Percentiles rank a stretch among this genome's conserved stretches.
Evolutionary conservation across 2,888 invertebrate species (phyloP).

Genomic region (Brachycybe producta): DNA sequence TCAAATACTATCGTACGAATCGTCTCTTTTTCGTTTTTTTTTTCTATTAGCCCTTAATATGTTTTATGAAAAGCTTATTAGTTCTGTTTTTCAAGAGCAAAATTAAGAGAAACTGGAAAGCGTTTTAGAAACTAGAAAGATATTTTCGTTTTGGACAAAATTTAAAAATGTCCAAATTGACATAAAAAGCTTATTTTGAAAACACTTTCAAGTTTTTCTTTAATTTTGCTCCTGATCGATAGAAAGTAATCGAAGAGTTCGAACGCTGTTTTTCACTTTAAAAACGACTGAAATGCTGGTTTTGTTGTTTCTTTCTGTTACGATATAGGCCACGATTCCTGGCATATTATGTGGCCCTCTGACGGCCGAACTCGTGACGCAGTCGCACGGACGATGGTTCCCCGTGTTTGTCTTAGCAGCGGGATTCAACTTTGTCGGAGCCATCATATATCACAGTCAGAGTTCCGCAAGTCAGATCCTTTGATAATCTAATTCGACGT

Average conservation of each 20-base stretch:
- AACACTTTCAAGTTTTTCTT: too few species aligned
- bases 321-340: conserved; percentile 53
- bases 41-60: background rate
- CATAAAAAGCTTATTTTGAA: too few species aligned
- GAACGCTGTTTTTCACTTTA: too few species aligned
- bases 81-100: too few species aligned
- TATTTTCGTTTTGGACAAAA: too few species aligned
- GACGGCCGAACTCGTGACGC: conserved; percentile 56
- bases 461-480: conserved; percentile 52
- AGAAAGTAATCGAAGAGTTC: too few species aligned
- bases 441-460: conserved; percentile 57
- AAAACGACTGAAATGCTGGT: background rate
- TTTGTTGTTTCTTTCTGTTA: background rate
- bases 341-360: conserved; percentile 62
- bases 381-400: conserved; percentile 56
- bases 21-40: background rate
- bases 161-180: too few species aligned
- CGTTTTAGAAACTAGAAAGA: too few species aligned
- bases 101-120: too few species aligned
- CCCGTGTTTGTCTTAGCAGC: conserved; percentile 59
- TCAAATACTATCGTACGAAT: conserved; percentile 53
- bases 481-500: too few species aligned
- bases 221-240: too few species aligned
- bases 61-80: conserved; percentile 3
- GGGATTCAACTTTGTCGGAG: conserved; percentile 55